phyloP scores from a whole-genome alignment of 1,140 invertebrate species.

The Drosophila melanogaster region Release_6_plus_ISO1_MT NT_033779.5:20318501-20319000 shows the following conservation, averaged over 20 bases:
- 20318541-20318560: slow-evolving; percentile 30
- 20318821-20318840: slow-evolving; percentile 33
- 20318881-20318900: slow-evolving; percentile 70
- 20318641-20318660: neutral
- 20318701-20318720: neutral
- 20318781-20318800: slow-evolving; percentile 51
- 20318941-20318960: slow-evolving; percentile 46
- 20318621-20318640: neutral
- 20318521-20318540: slow-evolving; percentile 31
- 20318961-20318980: slow-evolving; percentile 24
- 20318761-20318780: slow-evolving; percentile 17
- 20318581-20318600: slow-evolving; percentile 27
- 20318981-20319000: slow-evolving; percentile 24
- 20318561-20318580: slow-evolving; percentile 19
- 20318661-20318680: neutral
- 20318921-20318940: slow-evolving; percentile 53
- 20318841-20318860: slow-evolving; percentile 67
- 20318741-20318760: neutral
- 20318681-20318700: neutral
- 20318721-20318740: neutral
- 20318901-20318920: slow-evolving; percentile 68
- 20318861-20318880: slow-evolving; percentile 69
- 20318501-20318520: slow-evolving; percentile 34
- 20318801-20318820: slow-evolving; percentile 48
- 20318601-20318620: slow-evolving; percentile 25